Conservation (phyloP, 2,888 invertebrate genomes). For the Chrysopilus asiliformis region DNA sequence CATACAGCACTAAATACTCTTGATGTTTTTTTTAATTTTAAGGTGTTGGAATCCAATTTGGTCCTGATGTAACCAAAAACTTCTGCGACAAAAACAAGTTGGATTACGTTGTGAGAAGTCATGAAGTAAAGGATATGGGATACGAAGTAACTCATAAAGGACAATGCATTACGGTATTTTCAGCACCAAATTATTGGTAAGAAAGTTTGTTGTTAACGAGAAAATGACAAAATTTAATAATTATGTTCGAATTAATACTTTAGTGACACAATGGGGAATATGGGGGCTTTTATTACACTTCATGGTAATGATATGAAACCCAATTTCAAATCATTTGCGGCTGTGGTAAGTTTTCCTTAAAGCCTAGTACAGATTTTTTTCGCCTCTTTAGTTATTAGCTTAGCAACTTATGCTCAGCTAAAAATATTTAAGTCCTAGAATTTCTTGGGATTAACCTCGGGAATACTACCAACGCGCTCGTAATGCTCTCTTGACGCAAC, state of each 20-base stretch:
- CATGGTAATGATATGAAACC: conserved; percentile 85
- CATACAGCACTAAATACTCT: too few species aligned
- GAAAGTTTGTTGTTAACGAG: not conserved
- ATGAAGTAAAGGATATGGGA: conserved; percentile 94
- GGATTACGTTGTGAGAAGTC: conserved; percentile 89
- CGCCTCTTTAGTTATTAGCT: too few species aligned
- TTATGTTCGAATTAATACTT: conserved; percentile 18
- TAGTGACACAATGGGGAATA: conserved; percentile 98
- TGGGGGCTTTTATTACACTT: conserved; percentile 93
- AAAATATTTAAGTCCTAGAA: too few species aligned
- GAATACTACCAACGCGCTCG: too few species aligned
- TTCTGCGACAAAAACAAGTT: conserved; percentile 78
- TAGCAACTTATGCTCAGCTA: too few species aligned
- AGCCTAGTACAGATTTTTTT: too few species aligned
- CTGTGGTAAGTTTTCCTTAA: conserved; percentile 78
- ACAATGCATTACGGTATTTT: conserved; percentile 96
- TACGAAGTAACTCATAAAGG: conserved; percentile 92
- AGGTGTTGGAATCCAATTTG: conserved; percentile 98
- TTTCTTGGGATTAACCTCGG: too few species aligned
- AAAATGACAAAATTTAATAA: conserved; percentile 1
- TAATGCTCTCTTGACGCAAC: too few species aligned
- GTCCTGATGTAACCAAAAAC: conserved; percentile 84
- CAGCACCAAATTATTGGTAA: conserved; percentile 98
- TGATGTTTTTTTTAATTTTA: too few species aligned
- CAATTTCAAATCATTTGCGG: conserved; percentile 80